Percentiles rank a stretch among this genome's conserved stretches.
phyloP scores from a whole-genome alignment of 2,797 vertebrate species.

The Chromobotia macracanthus region DNA sequence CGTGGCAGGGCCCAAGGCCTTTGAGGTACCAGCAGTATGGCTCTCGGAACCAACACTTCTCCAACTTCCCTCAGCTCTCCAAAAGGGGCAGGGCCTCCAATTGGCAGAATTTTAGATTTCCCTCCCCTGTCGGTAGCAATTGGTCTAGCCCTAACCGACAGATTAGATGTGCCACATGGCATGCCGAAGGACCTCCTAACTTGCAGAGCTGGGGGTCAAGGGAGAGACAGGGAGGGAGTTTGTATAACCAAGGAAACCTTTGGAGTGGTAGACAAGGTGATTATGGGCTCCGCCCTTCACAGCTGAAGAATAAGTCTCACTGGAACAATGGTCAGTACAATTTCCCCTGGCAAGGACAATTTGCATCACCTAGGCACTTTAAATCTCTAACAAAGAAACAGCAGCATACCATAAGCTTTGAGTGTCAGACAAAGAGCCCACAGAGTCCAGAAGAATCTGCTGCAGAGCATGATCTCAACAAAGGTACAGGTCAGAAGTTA shows the following conservation, averaged over 20 bases:
- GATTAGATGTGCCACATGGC: conserved; percentile 85
- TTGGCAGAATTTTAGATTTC: conserved; percentile 68
- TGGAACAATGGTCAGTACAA: conserved; percentile 38
- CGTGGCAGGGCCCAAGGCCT: conserved; percentile 71
- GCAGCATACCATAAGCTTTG: conserved; percentile 29
- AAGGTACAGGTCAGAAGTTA: conserved; percentile 67
- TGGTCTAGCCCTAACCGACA: conserved; percentile 73
- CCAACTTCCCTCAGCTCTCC: conserved; percentile 56
- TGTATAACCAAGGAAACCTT: conserved; percentile 68
- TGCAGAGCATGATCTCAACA: conserved; percentile 61
- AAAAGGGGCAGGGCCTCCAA: conserved; percentile 49
- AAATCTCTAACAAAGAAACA: neutral
- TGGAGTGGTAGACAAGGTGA: conserved; percentile 67
- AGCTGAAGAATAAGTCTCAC: conserved; percentile 59
- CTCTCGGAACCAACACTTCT: conserved; percentile 75
- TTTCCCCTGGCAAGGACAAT: conserved; percentile 27
- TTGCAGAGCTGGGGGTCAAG: conserved; percentile 76
- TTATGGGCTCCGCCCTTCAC: conserved; percentile 27
- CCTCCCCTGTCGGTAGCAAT: conserved; percentile 63
- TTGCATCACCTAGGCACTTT: conserved; percentile 2
- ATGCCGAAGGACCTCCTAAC: conserved; percentile 74
- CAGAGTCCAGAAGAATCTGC: conserved; percentile 55
- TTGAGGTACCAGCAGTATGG: conserved; percentile 64
- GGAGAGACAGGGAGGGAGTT: conserved; percentile 70
- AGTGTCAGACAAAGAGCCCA: conserved; percentile 48